A percentile compares a stretch with the other conserved stretches of the same genome.
These are phyloP conservation scores for Leiothrix lutea DNA, from an alignment of 2,113 vertebrate species.

Conservation along the genomic window DNA sequence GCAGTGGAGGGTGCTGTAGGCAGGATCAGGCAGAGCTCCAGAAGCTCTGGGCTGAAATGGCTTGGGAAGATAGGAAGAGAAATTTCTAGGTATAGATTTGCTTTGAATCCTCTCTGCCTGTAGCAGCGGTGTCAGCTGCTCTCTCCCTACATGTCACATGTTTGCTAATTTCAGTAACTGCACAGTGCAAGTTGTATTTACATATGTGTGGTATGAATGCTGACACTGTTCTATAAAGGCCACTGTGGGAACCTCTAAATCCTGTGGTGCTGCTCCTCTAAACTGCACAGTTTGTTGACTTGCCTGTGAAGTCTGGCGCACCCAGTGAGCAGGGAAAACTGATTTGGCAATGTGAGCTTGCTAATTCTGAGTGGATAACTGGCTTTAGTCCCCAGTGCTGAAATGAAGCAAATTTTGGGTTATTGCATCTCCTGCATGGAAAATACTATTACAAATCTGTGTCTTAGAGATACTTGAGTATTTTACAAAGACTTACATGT, in stretches of 20 bases:
- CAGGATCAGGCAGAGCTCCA: neutral
- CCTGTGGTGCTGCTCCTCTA: neutral
- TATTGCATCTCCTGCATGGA: conserved; percentile 29
- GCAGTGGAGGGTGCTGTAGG: neutral
- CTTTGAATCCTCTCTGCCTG: neutral
- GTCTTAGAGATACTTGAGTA: neutral
- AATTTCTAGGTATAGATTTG: neutral
- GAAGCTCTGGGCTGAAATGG: neutral
- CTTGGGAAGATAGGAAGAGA: neutral
- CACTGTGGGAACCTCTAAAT: neutral
- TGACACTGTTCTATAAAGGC: neutral
- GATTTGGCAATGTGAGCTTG: neutral
- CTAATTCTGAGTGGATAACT: conserved; percentile 31
- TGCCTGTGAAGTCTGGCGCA: conserved; percentile 30
- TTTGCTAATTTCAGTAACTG: neutral
- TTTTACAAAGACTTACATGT: conserved; percentile 7
- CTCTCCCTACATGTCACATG: neutral
- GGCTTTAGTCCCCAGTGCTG: conserved; percentile 26
- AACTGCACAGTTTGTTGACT: conserved; percentile 36
- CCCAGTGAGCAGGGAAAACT: conserved; percentile 17
- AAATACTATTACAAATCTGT: conserved; percentile 51
- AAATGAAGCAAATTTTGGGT: conserved; percentile 29
- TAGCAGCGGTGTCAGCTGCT: neutral
- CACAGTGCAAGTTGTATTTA: neutral
- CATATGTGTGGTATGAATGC: neutral